Conservation (phyloP, 2,797 vertebrate genomes). For the Micromesistius poutassou region DNA sequence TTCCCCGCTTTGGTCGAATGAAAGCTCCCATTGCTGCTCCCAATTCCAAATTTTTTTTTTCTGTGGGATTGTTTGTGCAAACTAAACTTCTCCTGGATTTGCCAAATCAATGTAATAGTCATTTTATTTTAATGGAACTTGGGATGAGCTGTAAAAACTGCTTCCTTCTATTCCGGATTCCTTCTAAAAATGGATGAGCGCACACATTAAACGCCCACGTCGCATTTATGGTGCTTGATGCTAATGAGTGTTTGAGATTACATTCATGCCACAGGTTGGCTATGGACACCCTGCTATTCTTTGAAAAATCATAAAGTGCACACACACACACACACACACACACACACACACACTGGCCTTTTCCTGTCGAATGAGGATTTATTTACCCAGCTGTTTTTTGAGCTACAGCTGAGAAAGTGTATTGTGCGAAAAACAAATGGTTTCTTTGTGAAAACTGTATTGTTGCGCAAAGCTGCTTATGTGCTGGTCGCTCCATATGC, state of each 20-base stretch:
- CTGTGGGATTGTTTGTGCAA: conserved; percentile 47
- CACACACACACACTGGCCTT: background rate
- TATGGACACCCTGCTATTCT: background rate
- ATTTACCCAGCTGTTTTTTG: conserved; percentile 4
- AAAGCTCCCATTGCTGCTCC: conserved; percentile 56
- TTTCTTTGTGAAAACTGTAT: conserved; percentile 16
- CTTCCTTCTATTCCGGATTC: conserved; percentile 65
- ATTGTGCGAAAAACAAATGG: conserved; percentile 7
- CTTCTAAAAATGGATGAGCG: conserved; percentile 58
- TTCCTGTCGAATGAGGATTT: conserved; percentile 5
- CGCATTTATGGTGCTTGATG: background rate
- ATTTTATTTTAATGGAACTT: conserved; percentile 73
- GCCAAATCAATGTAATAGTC: conserved; percentile 66
- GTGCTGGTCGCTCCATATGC: conserved; percentile 23
- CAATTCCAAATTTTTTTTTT: conserved; percentile 59
- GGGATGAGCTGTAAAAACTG: conserved; percentile 66
- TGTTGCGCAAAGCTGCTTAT: conserved; percentile 36
- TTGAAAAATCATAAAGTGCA: background rate
- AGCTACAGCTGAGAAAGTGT: conserved; percentile 7
- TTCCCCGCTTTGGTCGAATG: conserved; percentile 63
- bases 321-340: background rate
- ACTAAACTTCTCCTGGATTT: conserved; percentile 46
- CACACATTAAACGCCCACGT: conserved; percentile 40
- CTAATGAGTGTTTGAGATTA: background rate
- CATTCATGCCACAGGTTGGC: background rate